These are phyloP conservation scores for Oligia strigilis DNA, from an alignment of 2,888 invertebrate species.

Conservation along the genomic window DNA sequence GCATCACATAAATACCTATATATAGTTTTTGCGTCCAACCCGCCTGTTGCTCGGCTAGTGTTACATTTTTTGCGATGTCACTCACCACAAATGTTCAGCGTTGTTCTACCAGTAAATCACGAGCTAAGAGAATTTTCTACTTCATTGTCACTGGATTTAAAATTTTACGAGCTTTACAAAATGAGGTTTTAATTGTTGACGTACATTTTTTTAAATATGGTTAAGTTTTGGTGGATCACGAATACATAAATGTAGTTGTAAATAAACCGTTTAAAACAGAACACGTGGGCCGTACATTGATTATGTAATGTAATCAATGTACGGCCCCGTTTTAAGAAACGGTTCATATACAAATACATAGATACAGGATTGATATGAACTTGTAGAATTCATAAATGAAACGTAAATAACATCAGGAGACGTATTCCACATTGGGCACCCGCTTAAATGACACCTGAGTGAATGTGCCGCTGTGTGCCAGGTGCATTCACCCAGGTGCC, in stretches of 20 bases:
- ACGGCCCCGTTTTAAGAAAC: no score
- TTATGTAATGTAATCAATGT: no score
- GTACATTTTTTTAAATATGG: background rate
- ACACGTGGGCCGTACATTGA: no score
- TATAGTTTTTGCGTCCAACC: constrained; percentile 22
- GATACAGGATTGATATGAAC: background rate
- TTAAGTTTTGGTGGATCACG: background rate
- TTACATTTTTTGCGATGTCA: constrained; percentile 44
- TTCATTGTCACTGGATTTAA: constrained; percentile 20
- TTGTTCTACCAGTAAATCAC: constrained; percentile 43
- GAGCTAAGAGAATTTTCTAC: constrained; percentile 20
- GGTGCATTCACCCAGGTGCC: no score
- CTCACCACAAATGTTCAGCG: constrained; percentile 36
- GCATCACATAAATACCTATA: constrained; percentile 4
- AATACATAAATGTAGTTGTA: no score
- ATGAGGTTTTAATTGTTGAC: constrained; percentile 1
- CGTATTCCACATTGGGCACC: no score
- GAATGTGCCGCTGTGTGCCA: no score
- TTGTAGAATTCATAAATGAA: background rate
- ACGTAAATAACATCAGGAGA: no score
- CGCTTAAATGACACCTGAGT: no score
- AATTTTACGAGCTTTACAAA: background rate
- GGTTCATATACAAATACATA: no score
- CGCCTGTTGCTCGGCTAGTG: constrained; percentile 47
- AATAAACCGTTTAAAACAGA: no score